Base-by-base conservation (phyloP, 2,113 vertebrate species). In the Copsychus sechellarum region DNA sequence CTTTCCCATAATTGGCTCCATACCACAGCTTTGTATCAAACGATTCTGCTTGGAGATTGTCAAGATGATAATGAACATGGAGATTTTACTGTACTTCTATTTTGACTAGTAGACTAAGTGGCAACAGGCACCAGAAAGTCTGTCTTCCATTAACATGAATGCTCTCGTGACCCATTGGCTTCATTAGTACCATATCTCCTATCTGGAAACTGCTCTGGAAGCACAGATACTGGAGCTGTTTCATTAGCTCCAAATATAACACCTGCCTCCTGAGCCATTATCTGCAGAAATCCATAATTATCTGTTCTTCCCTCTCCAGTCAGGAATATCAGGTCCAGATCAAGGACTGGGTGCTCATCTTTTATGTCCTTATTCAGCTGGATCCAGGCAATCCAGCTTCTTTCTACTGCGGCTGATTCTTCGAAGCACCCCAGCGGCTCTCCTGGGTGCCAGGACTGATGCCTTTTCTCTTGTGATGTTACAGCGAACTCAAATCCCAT, bases 61-160 rank as follows among this genome's bases (percentile, higher is more conserved):
- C 86, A 79, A 72, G 58, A 86, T 86, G 77, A 73, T 86, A 90
- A 72, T 38, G 80, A 84, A 88, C 88, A 84, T 56, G 45, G 80
- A 92, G 79, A 95, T 95, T 90, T 83, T 93, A 81, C 82, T 48
- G n/a, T 73, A 78, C 67, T 92, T 66, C 84, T 82, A 53, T 71
- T 96, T 92, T 92, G 71, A 84, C 86, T 95, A 53, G 69, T 40
- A 83, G 92, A 91, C 81, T 62, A 89, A 93, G 81, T 71, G 80
- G 82, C 51, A 90, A 84, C n/a, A 67, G 88, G 86, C 80, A 88
- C 80, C 60, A 83, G 38, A 80, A 91, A 61, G 34, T 50, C 64
- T 86, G 73, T 74, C 56, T 93, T 88, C 84, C 53, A 45, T 61
- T 92, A 90, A 76, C 0, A 3, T 0, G 12, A 57, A 65, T 48